Evolutionary conservation across 2,888 invertebrate species (phyloP), one percentile per base, ranked within the genome.

Genomic region (Mythimna pallens): DNA sequence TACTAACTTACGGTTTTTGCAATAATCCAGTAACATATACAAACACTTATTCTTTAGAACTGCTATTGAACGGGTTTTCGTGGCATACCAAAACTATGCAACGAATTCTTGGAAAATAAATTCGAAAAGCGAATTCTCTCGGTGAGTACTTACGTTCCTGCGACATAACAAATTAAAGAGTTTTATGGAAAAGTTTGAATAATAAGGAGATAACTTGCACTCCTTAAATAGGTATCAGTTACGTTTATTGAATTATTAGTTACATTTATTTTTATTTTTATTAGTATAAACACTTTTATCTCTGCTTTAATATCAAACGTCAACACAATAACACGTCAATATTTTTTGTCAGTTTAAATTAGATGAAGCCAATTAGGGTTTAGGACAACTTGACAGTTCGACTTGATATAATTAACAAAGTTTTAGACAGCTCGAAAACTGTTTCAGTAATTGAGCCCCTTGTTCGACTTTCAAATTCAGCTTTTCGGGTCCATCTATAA

Each of bases 361-460:
- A 10, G 43, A 10, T 10, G 43, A 43, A 43, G 43, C 43, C 43
- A 43, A 36, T 36, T 14, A 43, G 20, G 14, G 6, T 25, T 25
- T 12, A 59, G 36, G 47, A 1, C 8, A 62, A 9, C 3, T 54
- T 17, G 12, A 55, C 55, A 66, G 4, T 22, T 50, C 3, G 9
- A 34, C 12, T 47, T 47, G 17, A 47, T 47, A 17, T 6, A 47
- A 47, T 47, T 57, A 25, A 54, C 43, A 1, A 43, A 50, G 20
- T 50, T n/a, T 36, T 47, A 17, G 12, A 70, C 8, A 4, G 1
- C 52, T 68, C 6, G 3, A 30, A 59, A 52, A 40, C 30, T 50
- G 52, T 59, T 59, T 54, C 36, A 54, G 20, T 59, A 63, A 59
- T 58, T 54, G 43, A 14, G 40, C 58, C 52, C 20, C 14, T 59